Conservation (phyloP, 2,888 invertebrate genomes). For the Chrysodeixis includens region DNA sequence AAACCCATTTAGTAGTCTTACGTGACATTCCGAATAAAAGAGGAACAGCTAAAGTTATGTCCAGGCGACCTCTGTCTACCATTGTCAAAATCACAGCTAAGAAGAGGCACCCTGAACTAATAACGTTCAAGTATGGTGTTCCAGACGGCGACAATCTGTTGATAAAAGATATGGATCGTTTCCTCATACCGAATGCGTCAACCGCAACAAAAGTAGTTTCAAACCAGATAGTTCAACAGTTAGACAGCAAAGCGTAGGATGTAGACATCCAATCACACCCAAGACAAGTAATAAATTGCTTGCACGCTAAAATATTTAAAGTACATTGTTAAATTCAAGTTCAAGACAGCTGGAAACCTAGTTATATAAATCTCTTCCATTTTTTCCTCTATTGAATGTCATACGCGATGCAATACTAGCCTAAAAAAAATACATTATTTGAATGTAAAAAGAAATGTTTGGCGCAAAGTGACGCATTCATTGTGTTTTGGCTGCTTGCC, state of each 20-base stretch:
- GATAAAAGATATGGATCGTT: constrained; percentile 96
- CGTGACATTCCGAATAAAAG: constrained; percentile 93
- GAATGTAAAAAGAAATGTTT: no score
- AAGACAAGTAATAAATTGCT: background rate
- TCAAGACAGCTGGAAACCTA: no score
- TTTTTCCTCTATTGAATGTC: no score
- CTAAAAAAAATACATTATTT: no score
- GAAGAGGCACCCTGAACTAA: constrained; percentile 97
- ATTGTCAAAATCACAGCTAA: constrained; percentile 99
- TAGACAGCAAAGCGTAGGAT: constrained; percentile 75
- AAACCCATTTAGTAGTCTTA: constrained; percentile 95
- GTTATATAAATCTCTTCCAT: no score
- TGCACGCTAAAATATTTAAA: background rate
- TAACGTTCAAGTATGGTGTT: constrained; percentile 98
- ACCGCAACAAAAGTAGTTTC: constrained; percentile 97
- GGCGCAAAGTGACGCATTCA: no score
- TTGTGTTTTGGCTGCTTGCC: background rate
- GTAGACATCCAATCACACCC: background rate
- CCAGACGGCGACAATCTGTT: constrained; percentile 94
- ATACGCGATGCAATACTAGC: no score
- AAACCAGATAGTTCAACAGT: constrained; percentile 92
- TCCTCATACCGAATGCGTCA: constrained; percentile 97
- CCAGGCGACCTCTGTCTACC: constrained; percentile 95
- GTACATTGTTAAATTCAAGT: background rate
- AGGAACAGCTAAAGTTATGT: constrained; percentile 95